These are phyloP conservation scores for Polyploca ridens DNA, from an alignment of 2,888 invertebrate genomes.

Conservation along the genomic window DNA sequence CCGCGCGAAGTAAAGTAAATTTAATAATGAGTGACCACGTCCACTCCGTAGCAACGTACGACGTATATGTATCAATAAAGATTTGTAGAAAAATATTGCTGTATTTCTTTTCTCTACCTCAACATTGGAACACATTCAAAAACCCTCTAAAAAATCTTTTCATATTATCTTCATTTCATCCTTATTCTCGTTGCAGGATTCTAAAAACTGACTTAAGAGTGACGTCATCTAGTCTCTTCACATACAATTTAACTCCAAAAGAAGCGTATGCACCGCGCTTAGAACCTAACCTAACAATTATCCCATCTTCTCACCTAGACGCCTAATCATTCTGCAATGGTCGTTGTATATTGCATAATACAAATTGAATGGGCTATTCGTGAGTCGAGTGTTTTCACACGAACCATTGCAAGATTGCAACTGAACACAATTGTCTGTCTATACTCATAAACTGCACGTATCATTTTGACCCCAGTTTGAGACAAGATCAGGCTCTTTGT, in stretches of 20 bases:
- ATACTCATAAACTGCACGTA: neutral
- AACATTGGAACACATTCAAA: too few relatives aligned
- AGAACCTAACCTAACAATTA: neutral
- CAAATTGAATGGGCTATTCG: slow-evolving; percentile 5
- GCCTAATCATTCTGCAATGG: neutral
- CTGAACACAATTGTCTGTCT: neutral
- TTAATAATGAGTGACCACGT: too few relatives aligned
- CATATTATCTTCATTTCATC: too few relatives aligned
- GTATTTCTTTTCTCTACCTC: too few relatives aligned
- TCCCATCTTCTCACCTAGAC: neutral
- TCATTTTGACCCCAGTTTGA: neutral
- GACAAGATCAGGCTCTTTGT: neutral
- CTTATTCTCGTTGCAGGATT: too few relatives aligned
- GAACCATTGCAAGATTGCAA: neutral
- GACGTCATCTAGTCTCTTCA: too few relatives aligned
- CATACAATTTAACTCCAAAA: neutral
- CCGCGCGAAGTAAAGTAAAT: too few relatives aligned
- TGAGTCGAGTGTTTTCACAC: slow-evolving; percentile 3
- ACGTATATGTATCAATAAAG: too few relatives aligned
- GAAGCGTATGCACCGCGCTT: neutral
- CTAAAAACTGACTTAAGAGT: too few relatives aligned
- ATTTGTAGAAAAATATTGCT: too few relatives aligned
- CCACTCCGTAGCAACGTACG: too few relatives aligned
- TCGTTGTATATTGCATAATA: neutral
- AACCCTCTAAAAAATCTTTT: too few relatives aligned